Base-by-base conservation (phyloP, 2,113 vertebrate genomes). In the Bos indicus region DNA sequence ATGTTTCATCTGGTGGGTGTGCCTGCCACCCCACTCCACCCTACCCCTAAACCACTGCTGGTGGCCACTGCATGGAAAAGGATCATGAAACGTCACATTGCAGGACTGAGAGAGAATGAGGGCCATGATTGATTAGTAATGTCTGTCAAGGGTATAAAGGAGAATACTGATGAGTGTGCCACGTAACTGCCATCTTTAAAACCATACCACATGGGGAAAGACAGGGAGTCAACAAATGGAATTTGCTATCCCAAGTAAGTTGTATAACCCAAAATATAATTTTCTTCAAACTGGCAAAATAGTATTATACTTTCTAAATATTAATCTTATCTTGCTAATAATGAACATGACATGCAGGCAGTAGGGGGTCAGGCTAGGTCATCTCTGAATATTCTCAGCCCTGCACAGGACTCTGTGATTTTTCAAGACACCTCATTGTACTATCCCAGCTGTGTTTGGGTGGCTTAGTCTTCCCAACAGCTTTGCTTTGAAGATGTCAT, bases 401-500 rank as follows among this genome's bases (percentile, higher is more conserved):
- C 83, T 21, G 43, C 71, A 52, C 0, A 33, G 89, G 64, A 62
- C 43, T 56, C 91, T 89, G 92, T 89, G 92, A 95, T 74, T 94
- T 91, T 95, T 89, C n/a, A 67, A 40, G 59, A 88, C 46, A 48
- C 28, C 17, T 84, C 52, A 77, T 25, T 85, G 88, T 86, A n/a
- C 54, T 60, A 46, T 88, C 92, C 89, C 81, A 95, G 95, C 95
- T 95, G 88, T 83, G 92, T 96, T 98, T 95, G 88, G 88, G 97
- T 97, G 94, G 88, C 95, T 95, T 91, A 84, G 85, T 59, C 96
- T 96, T 92, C 87, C 83, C 94, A 74, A 74, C 57, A 96, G 88
- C 80, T 97, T 94, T 43, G 84, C 97, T 97, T 97, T 96, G 95
- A 97, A 97, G 97, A 87, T 1, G 2, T 83, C 82, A 97, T 98